phyloP scores from a whole-genome alignment of 1,140 invertebrate genomes.

The Rhagoletis zephyria region DNA sequence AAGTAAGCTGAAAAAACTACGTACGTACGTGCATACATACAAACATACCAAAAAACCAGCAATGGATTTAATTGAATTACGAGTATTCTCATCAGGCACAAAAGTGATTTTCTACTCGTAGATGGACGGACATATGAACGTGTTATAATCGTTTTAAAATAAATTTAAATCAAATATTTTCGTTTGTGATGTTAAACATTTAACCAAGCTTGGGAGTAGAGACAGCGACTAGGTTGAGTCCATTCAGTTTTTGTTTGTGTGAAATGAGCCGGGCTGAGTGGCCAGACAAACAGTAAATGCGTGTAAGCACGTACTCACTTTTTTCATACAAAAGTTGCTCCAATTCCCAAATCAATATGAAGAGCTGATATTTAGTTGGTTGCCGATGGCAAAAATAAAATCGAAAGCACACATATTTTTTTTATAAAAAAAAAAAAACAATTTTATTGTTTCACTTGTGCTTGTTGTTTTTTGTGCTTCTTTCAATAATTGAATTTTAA shows the following conservation, averaged over 20 bases:
- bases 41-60: too few species aligned
- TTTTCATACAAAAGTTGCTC: too few species aligned
- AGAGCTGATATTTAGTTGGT: neutral
- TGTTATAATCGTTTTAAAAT: constrained; percentile 29
- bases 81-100: too few species aligned
- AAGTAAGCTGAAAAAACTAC: too few species aligned
- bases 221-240: too few species aligned
- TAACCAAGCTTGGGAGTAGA: neutral
- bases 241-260: too few species aligned
- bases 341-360: too few species aligned
- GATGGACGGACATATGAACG: neutral
- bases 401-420: neutral
- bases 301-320: neutral
- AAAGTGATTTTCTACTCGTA: too few species aligned
- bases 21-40: too few species aligned
- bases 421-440: neutral
- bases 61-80: too few species aligned
- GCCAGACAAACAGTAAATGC: neutral
- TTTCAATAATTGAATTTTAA: constrained; percentile 36
- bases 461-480: neutral
- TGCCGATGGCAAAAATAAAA: neutral
- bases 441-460: neutral
- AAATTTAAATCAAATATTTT: constrained; percentile 48
- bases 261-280: neutral
- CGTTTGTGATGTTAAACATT: neutral